Evolutionary conservation across 2,888 invertebrate species (phyloP).

Genomic region (Bombyx huttoni): DNA sequence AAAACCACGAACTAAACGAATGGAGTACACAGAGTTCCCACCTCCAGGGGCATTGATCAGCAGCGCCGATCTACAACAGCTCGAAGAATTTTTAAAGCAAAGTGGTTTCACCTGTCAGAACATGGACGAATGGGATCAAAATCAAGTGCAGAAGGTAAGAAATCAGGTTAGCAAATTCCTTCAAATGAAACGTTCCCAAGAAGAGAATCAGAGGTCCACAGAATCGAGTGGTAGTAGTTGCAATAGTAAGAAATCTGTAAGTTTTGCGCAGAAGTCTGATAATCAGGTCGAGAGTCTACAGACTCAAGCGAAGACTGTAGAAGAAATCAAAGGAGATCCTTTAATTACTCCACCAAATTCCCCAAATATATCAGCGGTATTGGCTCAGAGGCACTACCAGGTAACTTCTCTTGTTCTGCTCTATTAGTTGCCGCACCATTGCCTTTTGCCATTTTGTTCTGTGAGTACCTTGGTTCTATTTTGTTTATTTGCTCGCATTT

Average conservation of each 20-base stretch:
- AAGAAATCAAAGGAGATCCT: slow-evolving; percentile 55
- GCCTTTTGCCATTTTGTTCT: slow-evolving; percentile 42
- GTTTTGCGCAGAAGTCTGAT: slow-evolving; percentile 78
- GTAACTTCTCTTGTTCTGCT: slow-evolving; percentile 33
- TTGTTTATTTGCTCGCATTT: slow-evolving; percentile 13
- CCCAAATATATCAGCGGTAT: slow-evolving; percentile 77
- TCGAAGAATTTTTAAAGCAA: slow-evolving; percentile 80
- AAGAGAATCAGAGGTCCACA: slow-evolving; percentile 72
- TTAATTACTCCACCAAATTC: slow-evolving; percentile 81
- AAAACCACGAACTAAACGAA: slow-evolving; percentile 60
- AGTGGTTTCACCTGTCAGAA: slow-evolving; percentile 80
- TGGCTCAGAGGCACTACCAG: slow-evolving; percentile 74
- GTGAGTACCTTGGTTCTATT: slow-evolving; percentile 59
- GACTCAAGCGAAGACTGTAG: slow-evolving; percentile 62
- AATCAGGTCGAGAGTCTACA: slow-evolving; percentile 42
- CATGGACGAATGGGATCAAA: slow-evolving; percentile 77
- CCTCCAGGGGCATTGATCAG: slow-evolving; percentile 66
- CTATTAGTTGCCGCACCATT: slow-evolving; percentile 36
- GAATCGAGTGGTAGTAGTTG: slow-evolving; percentile 73
- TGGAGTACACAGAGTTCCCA: slow-evolving; percentile 62
- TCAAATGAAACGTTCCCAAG: slow-evolving; percentile 79
- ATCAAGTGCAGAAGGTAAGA: slow-evolving; percentile 78
- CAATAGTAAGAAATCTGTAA: slow-evolving; percentile 81
- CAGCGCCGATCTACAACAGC: slow-evolving; percentile 76
- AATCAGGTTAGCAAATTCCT: slow-evolving; percentile 81